Base-by-base conservation (phyloP, 2,888 invertebrate genomes). In the Pegoplata infirma region DNA sequence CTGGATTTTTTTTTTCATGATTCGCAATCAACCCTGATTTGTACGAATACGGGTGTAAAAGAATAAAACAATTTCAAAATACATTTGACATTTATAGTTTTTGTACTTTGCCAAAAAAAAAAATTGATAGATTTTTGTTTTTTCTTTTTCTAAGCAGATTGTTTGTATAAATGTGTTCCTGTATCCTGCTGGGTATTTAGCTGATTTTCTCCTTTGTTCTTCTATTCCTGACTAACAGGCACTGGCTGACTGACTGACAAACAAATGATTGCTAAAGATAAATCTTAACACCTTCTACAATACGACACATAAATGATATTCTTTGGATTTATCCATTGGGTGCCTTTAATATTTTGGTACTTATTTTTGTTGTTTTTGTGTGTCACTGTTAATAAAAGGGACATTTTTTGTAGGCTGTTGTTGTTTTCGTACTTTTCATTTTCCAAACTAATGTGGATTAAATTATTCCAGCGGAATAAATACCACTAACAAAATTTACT, bases 221-320 rank as follows among this genome's bases (percentile, higher is more conserved):
- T 21, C n/a, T 32, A 40, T 19, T 14, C 46, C 17, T 49, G 46
- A 40, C 16, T 44, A 12, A 10, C 2, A 4, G n/a, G n/a, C n/a
- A n/a, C n/a, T 23, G 17, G 12, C 47, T 69, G 44, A 25, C 28
- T 56, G 47, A 36, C 71, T 58, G 63, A 72, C 74, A 75, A 69
- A 82, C 78, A 82, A 82, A 84, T 85, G 85, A 88, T 88, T 83
- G 81, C 83, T n/a, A 82, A 87, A 87, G 88, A 88, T 88, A 88
- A 88, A 87, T 88, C 88, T 85, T 85, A 83, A 88, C 88, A 89
- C 88, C 89, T 88, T 82, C 83, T 80, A 87, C 86, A 88, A 87
- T 83, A 85, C 51, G 23, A 83, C 83, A 47, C 75, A 81, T 82
- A 86, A 86, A 87, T 87, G 87, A 85, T 87, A 87, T 84, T 84